These are phyloP conservation scores for Hyposoter didymator DNA, from an alignment of 2,888 invertebrate species.

Conservation along the genomic window DNA sequence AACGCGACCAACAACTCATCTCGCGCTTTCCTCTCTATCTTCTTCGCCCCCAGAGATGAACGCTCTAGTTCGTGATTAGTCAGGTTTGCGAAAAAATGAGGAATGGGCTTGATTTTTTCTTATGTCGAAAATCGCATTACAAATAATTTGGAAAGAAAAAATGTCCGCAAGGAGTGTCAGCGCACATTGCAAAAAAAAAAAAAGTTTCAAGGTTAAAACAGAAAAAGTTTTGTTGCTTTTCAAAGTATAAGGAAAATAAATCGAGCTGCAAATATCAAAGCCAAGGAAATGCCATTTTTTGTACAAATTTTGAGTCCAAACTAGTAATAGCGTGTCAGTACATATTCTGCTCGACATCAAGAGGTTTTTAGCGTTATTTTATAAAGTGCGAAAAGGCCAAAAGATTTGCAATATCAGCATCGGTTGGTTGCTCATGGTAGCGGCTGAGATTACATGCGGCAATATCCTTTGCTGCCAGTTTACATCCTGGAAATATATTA, in stretches of 20 bases:
- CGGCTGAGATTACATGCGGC: constrained; percentile 50
- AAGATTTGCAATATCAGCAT: constrained; percentile 35
- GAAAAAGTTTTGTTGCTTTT: not conserved
- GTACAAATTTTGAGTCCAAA: not conserved
- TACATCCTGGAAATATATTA: constrained; percentile 23
- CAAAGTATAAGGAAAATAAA: not conserved
- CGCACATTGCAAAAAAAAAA: not conserved
- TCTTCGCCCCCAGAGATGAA: not conserved
- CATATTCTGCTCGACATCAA: not conserved
- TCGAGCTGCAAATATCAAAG: not conserved
- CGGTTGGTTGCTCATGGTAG: constrained; percentile 51
- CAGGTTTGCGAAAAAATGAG: not conserved
- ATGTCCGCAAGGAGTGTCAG: not conserved
- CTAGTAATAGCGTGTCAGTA: not conserved
- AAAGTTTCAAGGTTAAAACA: not conserved
- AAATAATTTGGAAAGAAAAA: not conserved
- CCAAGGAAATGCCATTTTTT: not conserved
- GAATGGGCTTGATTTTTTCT: not conserved
- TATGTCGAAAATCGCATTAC: not conserved
- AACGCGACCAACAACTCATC: constrained; percentile 53
- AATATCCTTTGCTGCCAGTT: constrained; percentile 33
- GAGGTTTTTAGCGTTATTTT: not conserved
- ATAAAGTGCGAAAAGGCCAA: not conserved
- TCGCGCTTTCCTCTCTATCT: constrained; percentile 18
- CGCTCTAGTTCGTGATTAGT: not conserved